Evolutionary conservation across 2,888 invertebrate species (phyloP).

Genomic region (Tipula lateralis): DNA sequence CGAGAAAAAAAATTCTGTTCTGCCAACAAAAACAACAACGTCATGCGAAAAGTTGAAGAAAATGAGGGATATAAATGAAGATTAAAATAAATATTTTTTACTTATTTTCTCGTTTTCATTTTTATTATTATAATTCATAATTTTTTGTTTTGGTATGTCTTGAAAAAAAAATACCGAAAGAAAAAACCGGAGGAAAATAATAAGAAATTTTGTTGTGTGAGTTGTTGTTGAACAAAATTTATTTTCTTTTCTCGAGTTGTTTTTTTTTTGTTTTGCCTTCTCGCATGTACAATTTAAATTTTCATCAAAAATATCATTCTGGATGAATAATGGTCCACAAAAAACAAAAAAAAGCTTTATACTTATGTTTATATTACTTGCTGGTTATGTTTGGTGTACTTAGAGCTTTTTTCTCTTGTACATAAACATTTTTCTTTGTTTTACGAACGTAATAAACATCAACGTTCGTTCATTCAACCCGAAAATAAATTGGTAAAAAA

Average conservation of each 20-base stretch:
- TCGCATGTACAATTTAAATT: background rate
- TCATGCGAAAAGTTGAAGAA: background rate
- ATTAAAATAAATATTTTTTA: conserved; percentile 24
- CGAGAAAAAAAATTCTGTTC: background rate
- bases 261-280: background rate
- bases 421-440: background rate
- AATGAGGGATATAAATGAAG: conserved; percentile 24
- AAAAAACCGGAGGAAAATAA: background rate
- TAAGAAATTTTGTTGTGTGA: conserved; percentile 1
- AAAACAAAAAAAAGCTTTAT: background rate
- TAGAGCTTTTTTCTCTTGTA: background rate
- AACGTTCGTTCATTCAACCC: background rate
- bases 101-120: conserved; percentile 19
- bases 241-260: background rate
- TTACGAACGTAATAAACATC: background rate
- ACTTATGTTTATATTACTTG: background rate
- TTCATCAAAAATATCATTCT: conserved; percentile 4
- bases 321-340: conserved; percentile 11
- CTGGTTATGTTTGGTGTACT: background rate
- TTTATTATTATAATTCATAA: conserved; percentile 24
- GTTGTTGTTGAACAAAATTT: conserved; percentile 1
- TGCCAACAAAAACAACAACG: background rate
- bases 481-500: background rate
- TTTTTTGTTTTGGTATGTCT: background rate
- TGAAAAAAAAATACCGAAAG: background rate